A percentile compares a stretch with the other conserved stretches of the same genome.
Evolutionary conservation across 2,113 vertebrate genomes (phyloP).

Genomic region (Chaenocephalus aceratus): DNA sequence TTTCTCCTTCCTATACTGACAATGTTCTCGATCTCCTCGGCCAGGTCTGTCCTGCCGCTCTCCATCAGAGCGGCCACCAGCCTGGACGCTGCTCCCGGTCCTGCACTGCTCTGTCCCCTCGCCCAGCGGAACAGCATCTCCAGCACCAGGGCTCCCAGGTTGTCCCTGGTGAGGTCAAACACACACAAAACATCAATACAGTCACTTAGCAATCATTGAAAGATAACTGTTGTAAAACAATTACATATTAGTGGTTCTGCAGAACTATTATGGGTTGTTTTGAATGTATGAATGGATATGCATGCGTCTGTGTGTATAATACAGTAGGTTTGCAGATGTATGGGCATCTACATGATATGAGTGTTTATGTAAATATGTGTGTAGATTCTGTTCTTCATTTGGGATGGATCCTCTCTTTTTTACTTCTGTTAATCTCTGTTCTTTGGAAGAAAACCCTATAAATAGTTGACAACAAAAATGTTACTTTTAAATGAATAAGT

Average conservation of each 20-base stretch:
- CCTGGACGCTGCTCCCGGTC: conserved; percentile 83
- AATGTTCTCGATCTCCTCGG: conserved; percentile 90
- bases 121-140: conserved; percentile 96
- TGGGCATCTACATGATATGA: no score
- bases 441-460: no score
- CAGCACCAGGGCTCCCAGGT: conserved; percentile 88
- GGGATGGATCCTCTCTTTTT: no score
- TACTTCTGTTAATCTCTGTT: no score
- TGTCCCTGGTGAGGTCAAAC: conserved; percentile 80
- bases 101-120: conserved; percentile 81
- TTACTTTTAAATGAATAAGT: no score
- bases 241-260: background rate
- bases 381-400: no score
- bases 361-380: no score
- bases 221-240: background rate
- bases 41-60: conserved; percentile 90
- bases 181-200: conserved; percentile 1
- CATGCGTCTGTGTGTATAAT: no score
- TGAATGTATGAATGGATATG: no score
- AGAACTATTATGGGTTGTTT: no score
- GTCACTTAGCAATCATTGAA: background rate
- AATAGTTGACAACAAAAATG: no score
- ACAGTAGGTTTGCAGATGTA: no score
- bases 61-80: conserved; percentile 88
- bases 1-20: conserved; percentile 89